These are phyloP conservation scores for Gasteruption jaculator DNA, from an alignment of 2,888 invertebrate genomes.

Conservation along the genomic window DNA sequence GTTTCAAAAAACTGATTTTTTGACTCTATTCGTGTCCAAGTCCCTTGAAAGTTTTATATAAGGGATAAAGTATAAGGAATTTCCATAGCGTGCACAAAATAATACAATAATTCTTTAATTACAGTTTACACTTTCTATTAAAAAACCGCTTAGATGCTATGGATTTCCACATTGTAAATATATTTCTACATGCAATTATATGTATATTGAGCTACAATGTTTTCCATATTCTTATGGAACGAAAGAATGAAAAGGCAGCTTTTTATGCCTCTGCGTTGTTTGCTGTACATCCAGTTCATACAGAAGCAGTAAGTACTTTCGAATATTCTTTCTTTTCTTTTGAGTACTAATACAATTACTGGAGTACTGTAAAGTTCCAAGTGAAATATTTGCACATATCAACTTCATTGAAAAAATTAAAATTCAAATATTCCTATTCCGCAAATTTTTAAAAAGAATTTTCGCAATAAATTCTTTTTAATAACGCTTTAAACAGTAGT, in stretches of 20 bases:
- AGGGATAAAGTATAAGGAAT: neutral
- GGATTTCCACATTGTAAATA: constrained; percentile 73
- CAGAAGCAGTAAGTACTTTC: constrained; percentile 68
- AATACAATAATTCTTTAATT: constrained; percentile 35
- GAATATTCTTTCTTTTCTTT: neutral
- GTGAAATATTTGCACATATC: no score
- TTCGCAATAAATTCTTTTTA: neutral
- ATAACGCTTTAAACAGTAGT: no score
- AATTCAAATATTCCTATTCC: no score
- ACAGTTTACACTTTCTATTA: constrained; percentile 65
- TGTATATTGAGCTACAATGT: constrained; percentile 55
- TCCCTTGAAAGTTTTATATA: no score
- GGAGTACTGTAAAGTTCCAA: no score
- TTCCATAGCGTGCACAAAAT: neutral
- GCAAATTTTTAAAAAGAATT: neutral
- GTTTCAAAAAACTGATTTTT: no score
- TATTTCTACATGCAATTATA: constrained; percentile 67
- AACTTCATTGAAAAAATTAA: no score
- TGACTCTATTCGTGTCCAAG: no score
- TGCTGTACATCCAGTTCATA: constrained; percentile 89
- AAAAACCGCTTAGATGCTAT: constrained; percentile 57
- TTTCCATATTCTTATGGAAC: constrained; percentile 51
- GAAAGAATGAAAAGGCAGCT: constrained; percentile 47
- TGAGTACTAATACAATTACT: no score
- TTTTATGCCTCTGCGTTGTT: constrained; percentile 73